These are phyloP conservation scores for Lasioglossum lativentre DNA, from an alignment of 2,888 invertebrate genomes.

Conservation along the genomic window DNA sequence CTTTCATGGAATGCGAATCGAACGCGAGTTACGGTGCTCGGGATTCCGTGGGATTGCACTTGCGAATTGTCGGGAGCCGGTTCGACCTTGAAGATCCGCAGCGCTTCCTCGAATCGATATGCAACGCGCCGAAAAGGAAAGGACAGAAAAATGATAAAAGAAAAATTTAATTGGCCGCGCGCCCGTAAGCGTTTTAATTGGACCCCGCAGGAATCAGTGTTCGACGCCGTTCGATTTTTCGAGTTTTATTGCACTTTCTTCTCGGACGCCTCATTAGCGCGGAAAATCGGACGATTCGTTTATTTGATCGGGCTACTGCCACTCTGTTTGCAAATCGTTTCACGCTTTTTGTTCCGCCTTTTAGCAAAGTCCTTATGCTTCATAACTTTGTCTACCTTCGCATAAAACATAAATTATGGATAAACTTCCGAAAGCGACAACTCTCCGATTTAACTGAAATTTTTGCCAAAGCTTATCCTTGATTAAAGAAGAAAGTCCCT, in stretches of 20 bases:
- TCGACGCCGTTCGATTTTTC: neutral
- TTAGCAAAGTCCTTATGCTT: no score
- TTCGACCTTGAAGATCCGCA: constrained; percentile 58
- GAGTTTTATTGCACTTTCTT: neutral
- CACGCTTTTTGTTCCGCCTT: neutral
- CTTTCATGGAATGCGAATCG: constrained; percentile 76
- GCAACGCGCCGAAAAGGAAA: neutral
- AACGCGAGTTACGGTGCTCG: constrained; percentile 65
- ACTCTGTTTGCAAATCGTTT: neutral
- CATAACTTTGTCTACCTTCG: no score
- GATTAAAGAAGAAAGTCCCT: no score
- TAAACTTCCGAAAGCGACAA: no score
- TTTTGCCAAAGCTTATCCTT: no score
- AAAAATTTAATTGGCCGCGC: neutral
- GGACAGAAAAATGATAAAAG: neutral
- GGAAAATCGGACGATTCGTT: neutral
- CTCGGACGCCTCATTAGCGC: neutral
- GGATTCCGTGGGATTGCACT: constrained; percentile 62
- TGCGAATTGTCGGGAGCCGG: constrained; percentile 13
- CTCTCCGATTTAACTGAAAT: no score
- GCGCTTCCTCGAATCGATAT: neutral
- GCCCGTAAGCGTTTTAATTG: neutral
- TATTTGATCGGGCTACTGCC: neutral
- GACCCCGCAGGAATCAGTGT: neutral
- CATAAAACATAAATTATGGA: no score